Conservation (phyloP, 2,113 vertebrate genomes). For the Ochotona curzoniae region DNA sequence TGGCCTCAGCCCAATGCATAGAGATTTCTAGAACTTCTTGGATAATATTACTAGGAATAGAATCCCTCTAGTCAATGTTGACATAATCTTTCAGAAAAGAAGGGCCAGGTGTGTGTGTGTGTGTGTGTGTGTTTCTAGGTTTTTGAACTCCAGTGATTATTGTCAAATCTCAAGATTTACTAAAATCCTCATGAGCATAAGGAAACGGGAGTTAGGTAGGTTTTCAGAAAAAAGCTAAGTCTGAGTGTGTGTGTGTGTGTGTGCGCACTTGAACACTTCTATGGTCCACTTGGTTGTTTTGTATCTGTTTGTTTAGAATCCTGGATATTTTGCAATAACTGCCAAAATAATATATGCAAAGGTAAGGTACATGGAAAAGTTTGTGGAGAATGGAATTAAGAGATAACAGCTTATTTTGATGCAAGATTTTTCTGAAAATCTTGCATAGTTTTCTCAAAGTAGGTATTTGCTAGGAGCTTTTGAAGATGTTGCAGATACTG, state of each 20-base stretch:
- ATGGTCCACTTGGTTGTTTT: slow-evolving; percentile 7
- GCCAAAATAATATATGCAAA: not conserved
- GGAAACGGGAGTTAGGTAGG: slow-evolving; percentile 32
- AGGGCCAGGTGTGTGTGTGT: not conserved
- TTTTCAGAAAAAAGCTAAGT: slow-evolving; percentile 42
- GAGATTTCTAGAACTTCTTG: not conserved
- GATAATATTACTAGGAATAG: not conserved
- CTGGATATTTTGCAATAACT: not conserved
- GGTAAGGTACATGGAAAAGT: too few species aligned
- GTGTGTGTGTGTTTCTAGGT: not conserved
- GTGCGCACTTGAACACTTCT: not conserved
- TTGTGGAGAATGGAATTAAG: too few species aligned
- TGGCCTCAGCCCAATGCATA: not conserved
- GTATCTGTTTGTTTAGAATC: not conserved
- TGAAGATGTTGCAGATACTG: not conserved
- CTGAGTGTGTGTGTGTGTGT: not conserved
- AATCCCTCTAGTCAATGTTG: not conserved
- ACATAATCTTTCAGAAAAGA: not conserved
- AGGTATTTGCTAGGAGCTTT: too few species aligned
- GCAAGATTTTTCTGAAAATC: too few species aligned
- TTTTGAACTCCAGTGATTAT: not conserved
- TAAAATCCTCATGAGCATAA: not conserved
- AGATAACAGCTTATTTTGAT: too few species aligned
- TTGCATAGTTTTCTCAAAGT: too few species aligned
- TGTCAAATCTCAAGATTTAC: slow-evolving; percentile 3